These are phyloP conservation scores for Pollimyrus isidori DNA, from an alignment of 2,113 vertebrate species.

Conservation along the genomic window DNA sequence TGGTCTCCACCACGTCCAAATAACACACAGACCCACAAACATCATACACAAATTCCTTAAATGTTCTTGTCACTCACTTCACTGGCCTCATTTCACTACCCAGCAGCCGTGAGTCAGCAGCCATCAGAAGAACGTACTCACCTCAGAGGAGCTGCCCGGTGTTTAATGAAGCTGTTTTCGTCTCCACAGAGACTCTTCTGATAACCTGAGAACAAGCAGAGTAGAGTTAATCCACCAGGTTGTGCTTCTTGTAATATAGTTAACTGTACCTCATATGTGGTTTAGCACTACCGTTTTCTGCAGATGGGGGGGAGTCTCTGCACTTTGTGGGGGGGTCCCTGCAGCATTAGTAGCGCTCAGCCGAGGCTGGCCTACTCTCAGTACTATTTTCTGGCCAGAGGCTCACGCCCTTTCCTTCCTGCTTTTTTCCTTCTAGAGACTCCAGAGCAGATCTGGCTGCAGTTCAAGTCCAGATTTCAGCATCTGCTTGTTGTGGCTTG, in stretches of 20 bases:
- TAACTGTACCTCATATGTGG: neutral
- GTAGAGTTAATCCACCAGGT: neutral
- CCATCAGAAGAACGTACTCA: neutral
- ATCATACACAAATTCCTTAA: neutral
- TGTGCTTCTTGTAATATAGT: neutral
- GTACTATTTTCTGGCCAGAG: neutral
- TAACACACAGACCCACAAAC: neutral
- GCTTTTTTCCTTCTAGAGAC: neutral
- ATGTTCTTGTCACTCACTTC: neutral
- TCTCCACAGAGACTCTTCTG: neutral
- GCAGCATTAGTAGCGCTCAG: neutral
- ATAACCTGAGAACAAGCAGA: neutral
- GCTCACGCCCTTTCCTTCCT: neutral
- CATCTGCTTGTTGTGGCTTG: neutral
- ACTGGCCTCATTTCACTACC: neutral
- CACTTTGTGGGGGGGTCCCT: neutral
- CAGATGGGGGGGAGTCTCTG: neutral
- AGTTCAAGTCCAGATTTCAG: conserved; percentile 1
- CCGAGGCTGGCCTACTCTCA: neutral
- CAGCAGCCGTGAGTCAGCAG: neutral
- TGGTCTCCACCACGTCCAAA: neutral
- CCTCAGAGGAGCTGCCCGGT: neutral
- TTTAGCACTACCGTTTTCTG: neutral
- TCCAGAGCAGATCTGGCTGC: neutral
- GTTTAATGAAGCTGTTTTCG: neutral